Evolutionary conservation across 2,113 vertebrate species (phyloP).

Genomic region (Chloropsis hardwickii): DNA sequence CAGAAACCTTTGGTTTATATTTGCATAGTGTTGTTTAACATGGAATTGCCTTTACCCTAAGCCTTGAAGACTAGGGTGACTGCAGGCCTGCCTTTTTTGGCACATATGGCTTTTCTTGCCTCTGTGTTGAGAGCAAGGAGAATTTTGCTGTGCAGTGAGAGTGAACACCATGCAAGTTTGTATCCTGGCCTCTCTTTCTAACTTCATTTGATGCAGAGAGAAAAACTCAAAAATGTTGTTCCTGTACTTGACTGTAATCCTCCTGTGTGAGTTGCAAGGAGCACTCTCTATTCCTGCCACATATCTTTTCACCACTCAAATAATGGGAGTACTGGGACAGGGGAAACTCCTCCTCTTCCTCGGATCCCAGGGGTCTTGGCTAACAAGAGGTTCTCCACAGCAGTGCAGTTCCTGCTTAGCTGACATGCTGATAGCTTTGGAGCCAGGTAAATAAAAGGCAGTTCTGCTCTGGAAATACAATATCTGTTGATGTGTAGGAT

Average conservation of each 20-base stretch:
- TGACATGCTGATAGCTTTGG: not conserved
- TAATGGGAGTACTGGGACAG: not conserved
- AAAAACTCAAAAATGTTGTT: not conserved
- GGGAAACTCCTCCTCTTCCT: not conserved
- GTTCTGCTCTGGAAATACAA: not conserved
- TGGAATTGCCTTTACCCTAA: not conserved
- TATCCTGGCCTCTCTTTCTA: not conserved
- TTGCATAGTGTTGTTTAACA: not conserved
- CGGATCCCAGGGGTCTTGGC: not conserved
- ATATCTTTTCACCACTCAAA: not conserved
- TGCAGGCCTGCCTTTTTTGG: not conserved
- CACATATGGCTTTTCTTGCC: not conserved
- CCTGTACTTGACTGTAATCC: accelerated
- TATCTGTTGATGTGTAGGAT: not conserved
- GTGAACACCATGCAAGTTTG: not conserved
- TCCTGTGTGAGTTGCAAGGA: not conserved
- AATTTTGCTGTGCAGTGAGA: not conserved
- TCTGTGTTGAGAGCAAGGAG: not conserved
- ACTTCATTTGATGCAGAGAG: not conserved
- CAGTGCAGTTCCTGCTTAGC: not conserved
- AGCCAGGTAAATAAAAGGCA: not conserved
- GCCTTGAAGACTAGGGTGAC: not conserved
- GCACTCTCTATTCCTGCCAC: not conserved
- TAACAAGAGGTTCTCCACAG: not conserved
- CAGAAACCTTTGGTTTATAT: not conserved